Percentiles rank a stretch among this genome's conserved stretches.
These are phyloP conservation scores for Chelonus insularis DNA, from an alignment of 1,140 invertebrate genomes.

Conservation along the genomic window DNA sequence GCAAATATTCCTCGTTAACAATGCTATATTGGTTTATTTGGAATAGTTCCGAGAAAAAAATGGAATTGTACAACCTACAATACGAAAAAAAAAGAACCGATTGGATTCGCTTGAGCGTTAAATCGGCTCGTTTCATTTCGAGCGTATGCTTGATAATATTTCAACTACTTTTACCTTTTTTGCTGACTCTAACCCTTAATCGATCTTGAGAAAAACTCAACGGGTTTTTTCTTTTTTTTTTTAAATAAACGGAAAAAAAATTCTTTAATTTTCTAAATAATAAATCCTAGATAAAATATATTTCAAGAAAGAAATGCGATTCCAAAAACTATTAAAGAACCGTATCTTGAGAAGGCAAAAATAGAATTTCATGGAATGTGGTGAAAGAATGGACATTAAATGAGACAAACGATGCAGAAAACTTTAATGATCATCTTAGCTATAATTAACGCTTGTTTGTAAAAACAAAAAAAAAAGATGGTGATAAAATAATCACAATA, in stretches of 20 bases:
- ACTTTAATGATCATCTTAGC: conserved; percentile 37
- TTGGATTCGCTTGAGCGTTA: not conserved
- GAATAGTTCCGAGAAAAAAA: not conserved
- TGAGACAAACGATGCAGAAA: conserved; percentile 31
- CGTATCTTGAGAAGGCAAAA: conserved; percentile 26
- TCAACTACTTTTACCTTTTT: not conserved
- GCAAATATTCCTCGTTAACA: too few species aligned
- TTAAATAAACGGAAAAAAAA: too few species aligned
- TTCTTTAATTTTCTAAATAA: too few species aligned
- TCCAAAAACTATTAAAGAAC: conserved; percentile 11
- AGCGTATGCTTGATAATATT: too few species aligned
- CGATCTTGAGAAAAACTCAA: too few species aligned
- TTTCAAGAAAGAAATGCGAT: too few species aligned
- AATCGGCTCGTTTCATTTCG: not conserved
- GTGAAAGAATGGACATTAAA: not conserved
- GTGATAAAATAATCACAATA: not conserved
- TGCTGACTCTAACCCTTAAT: not conserved
- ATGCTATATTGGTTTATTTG: too few species aligned
- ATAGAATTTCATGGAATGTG: not conserved
- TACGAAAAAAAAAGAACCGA: not conserved
- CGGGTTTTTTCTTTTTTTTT: too few species aligned
- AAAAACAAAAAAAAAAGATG: not conserved
- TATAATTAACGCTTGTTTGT: not conserved
- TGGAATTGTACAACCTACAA: not conserved
- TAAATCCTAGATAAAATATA: too few species aligned